Evolutionary conservation across 2,888 invertebrate genomes (phyloP), one percentile per base, ranked within the genome.

Genomic region (Chrysomela aeneicollis): DNA sequence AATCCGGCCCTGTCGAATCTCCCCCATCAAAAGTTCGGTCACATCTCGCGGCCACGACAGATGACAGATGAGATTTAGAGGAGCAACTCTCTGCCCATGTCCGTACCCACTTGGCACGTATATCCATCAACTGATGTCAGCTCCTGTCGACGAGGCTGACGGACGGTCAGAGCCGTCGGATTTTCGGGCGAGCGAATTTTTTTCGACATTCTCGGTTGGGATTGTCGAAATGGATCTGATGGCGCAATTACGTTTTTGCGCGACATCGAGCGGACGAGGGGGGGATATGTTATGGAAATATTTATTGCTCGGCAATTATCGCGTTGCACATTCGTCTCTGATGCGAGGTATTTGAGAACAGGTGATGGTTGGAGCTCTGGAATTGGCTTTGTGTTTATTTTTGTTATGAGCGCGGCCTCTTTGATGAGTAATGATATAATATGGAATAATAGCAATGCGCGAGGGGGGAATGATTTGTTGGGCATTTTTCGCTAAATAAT

Each of bases 41-140:
- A 69, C 75, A 73, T 73, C 73, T 71, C 68, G 63, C 61, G 68
- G 67, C 64, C 67, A 70, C 75, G 77, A 73, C 76, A 75, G 71
- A 63, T 76, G 77, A 73, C 76, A 75, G 71, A 63, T 59, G 65
- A 77, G 77, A 76, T 77, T 77, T 77, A 77, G 72, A 73, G 71
- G 72, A 73, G 70, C 73, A 70, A 71, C 71, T 72, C 61, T 66
- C 72, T 75, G 76, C 72, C 74, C 75, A 74, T 74, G 74, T 77
- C 74, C 70, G 75, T 74, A 61, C 71, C 71, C 73, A 71, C 72
- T 67, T 69, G 69, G 69, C 69, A 64, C 66, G 69, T 73, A 77
- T n/a, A n/a, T 77, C 73, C 75, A 77, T 77, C 77, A 77, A 74
- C 71, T 73, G 74, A 70, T 76, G 76, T 76, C 76, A 77, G 72